phyloP scores from a whole-genome alignment of 2,113 vertebrate species.

The Burhinus bistriatus region DNA sequence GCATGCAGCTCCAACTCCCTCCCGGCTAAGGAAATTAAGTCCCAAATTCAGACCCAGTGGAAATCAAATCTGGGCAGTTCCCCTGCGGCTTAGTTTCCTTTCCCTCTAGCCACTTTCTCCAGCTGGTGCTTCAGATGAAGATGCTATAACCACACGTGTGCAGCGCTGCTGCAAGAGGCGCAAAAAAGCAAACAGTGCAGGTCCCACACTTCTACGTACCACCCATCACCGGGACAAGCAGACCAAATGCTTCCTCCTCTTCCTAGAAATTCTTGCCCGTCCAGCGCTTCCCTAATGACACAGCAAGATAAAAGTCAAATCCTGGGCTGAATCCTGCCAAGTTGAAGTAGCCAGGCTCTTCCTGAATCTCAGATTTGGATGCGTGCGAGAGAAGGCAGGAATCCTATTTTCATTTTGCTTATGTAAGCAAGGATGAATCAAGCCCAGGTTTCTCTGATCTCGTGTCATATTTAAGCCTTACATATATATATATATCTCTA shows the following conservation, averaged over 20 bases:
- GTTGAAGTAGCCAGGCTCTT: not conserved
- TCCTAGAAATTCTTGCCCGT: not conserved
- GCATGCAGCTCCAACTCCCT: not conserved
- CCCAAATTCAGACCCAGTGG: not conserved
- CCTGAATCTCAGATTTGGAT: not conserved
- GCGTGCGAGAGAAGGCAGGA: not conserved
- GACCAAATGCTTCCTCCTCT: not conserved
- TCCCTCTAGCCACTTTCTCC: not conserved
- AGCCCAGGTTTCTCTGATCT: not conserved
- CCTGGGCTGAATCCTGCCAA: not conserved
- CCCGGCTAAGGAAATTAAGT: not conserved
- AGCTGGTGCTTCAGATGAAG: not conserved
- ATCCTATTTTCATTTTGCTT: not conserved
- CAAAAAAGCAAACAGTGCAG: not conserved
- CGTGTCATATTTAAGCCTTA: not conserved
- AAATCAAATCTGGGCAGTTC: not conserved
- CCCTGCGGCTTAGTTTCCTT: not conserved
- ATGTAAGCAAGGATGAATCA: not conserved
- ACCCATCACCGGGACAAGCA: fast-evolving
- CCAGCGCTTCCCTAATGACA: not conserved
- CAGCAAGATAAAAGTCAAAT: not conserved
- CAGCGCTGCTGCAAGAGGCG: not conserved
- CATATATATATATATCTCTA: not conserved
- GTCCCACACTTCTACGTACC: not conserved
- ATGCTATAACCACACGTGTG: not conserved